Base-by-base conservation (phyloP, 2,797 vertebrate species). In the Enteromius viviparus region DNA sequence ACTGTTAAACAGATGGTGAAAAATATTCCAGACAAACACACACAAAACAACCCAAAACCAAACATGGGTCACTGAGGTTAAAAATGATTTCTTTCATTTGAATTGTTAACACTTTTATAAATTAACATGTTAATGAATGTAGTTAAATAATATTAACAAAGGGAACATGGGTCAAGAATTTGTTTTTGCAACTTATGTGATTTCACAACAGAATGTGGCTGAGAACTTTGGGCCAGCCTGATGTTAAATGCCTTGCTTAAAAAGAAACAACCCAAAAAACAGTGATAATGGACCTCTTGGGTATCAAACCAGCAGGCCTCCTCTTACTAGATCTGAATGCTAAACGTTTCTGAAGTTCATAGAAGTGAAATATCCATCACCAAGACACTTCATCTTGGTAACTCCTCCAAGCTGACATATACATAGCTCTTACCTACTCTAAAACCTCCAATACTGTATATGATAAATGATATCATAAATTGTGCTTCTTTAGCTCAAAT, bases 1-100 rank as follows among this genome's bases (percentile, higher is more conserved):
- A 65, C n/a, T 11, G 32, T 40, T 47, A 62, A 34, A 12, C 80
- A 51, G 70, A 66, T 82, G 8, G 51, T 81, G 14, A 72, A 21
- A 51, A 47, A 65, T 5, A 49, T 51, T 71, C 14, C n/a, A 9
- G 14, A 2, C 4, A 77, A 29, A 45, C 6, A 26, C 42, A 2
- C 8, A 8, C 3, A 21, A 1, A 23, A 3, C 6, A 42, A 40
- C 2, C 3, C 3, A 26, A 58, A 42, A 62, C 26, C 32, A 62
- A 72, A 74, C 17, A 60, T 45, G 40, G 19, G 69, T 72, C 45
- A n/a, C 1, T 15, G 26, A 45, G 11, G 34, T 49, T 37, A 17
- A 37, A 64, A 37, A 6, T 34, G 1, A 62, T 21, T 34, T 34
- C 19, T 47, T 1, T 26, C n/a, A 70, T 26, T 47, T 29, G 12